Evolutionary conservation across 2,888 invertebrate species (phyloP), one percentile per base, ranked within the genome.

Genomic region (Erannis defoliaria): DNA sequence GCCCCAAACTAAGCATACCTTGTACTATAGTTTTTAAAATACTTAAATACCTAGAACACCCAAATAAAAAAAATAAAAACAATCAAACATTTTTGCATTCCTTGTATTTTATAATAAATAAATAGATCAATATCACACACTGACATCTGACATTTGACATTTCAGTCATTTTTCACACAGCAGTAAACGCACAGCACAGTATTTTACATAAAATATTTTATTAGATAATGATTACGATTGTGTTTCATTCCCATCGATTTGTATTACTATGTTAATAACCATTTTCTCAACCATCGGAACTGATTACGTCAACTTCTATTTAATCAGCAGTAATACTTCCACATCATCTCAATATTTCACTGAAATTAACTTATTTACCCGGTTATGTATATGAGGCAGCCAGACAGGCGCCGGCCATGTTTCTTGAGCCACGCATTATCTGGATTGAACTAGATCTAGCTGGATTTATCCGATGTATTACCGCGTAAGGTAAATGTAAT

Each of bases 301-400:
- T 64, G 63, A 63, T 62, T 58, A 33, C 51, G 64, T 50, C 64
- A 62, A 64, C 55, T 66, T 46, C 31, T 55, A 57, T 66, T 68
- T 66, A 74, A 71, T 71, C 66, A 72, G 66, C 62, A 54, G 50
- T 46, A 31, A 37, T 46, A 51, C 37, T 50, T 53, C 46, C 46
- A 78, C 77, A 80, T 76, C 68, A 76, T 68, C 76, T 72, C 71
- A 70, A 84, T 86, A 86, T 84, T 84, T 86, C 80, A 82, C 70
- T 76, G 74, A 81, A 82, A 87, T 87, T 84, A 86, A 83, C 84
- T 85, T 87, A 85, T 85, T 89, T 81, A 69, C 72, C 72, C 68
- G 69, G 76, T 77, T 81, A 81, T 81, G 78, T 81, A 81, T 81
- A 81, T 78, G 69, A 81, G 79, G 45, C 70, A 87, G 89, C 85